A percentile compares a stretch with the other conserved stretches of the same genome.
Evolutionary conservation across 2,797 vertebrate genomes (phyloP).

Genomic region (Pseudochromis fuscus): DNA sequence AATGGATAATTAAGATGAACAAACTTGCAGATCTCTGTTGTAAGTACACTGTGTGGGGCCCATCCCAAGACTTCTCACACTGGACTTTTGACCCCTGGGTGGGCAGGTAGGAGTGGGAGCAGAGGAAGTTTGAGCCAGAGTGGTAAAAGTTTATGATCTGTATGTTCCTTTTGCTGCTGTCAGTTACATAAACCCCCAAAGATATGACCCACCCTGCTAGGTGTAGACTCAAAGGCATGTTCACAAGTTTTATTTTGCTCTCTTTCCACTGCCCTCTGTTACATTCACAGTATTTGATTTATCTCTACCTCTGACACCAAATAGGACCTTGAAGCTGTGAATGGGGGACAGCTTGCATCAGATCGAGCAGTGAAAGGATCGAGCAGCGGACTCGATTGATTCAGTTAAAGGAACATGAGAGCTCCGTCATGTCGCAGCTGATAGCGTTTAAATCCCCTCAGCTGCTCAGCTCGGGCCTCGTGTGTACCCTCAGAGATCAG

Average conservation of each 20-base stretch:
- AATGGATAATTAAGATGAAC: no score
- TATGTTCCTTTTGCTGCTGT: neutral
- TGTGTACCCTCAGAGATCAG: constrained; percentile 2
- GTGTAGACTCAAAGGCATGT: neutral
- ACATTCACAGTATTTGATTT: neutral
- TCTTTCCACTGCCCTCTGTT: neutral
- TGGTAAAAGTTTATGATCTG: constrained; percentile 26
- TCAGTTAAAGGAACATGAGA: constrained; percentile 29
- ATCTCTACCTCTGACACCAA: neutral
- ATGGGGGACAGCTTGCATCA: neutral
- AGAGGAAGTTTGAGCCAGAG: neutral
- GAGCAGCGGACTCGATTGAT: neutral
- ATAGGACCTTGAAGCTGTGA: neutral
- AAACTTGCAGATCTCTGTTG: no score
- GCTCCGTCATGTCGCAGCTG: constrained; percentile 28
- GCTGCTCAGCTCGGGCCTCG: constrained; percentile 34
- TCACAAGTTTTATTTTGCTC: no score
- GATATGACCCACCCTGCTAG: neutral
- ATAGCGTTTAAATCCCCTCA: constrained; percentile 53
- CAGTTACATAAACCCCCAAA: neutral
- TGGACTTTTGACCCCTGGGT: neutral
- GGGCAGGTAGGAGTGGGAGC: constrained; percentile 16
- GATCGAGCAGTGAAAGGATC: constrained; percentile 2
- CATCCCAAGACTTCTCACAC: neutral
- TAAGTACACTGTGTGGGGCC: neutral